Evolutionary conservation across 2,888 invertebrate genomes (phyloP), one percentile per base, ranked within the genome.

Genomic region (Drosophila sordidula): DNA sequence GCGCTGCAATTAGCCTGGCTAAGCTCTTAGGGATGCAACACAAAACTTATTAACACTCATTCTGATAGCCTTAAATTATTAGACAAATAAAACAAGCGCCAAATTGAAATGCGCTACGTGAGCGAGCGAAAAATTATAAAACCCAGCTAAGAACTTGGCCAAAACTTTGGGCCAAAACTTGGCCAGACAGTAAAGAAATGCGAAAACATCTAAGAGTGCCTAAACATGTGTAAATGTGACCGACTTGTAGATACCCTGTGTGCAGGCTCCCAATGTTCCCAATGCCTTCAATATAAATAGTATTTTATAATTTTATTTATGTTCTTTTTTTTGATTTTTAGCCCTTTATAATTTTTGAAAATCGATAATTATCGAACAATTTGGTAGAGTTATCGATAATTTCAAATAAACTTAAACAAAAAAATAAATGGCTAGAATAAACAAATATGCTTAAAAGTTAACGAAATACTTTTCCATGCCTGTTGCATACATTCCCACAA

Each of bases 91-190:
- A 66, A 59, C 14, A 32, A 63, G 56, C 57, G 63, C 45, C 55
- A 50, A 78, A 67, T 75, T 75, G 58, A 74, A 75, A 75, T 62
- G 52, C 47, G 56, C 49, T 50, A 58, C 42, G 47, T 36, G 49
- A n/a, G n/a, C 29, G 22, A 14, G 36, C 8, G 9, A 18, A 50
- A 63, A 47, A 45, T 56, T 56, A 73, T 34, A 63, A 46, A 59
- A 49, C 34, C 29, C 44, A 39, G 54, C 75, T 6, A 52, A 36
- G 52, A 75, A 75, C 39, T 68, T 74, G 38, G 29, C 22, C 38
- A 44, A 32, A 61, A 72, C 67, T 70, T 52, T 70, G 42, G n/a
- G 22, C 42, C 18, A 64, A 70, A 54, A 57, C 52, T 34, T 18
- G 25, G 36, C 51, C 41, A 45, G 29, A 45, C 18, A n/a, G 38